phyloP scores from a whole-genome alignment of 2,888 invertebrate genomes.

The Paralinhomoeus sp. region DNA sequence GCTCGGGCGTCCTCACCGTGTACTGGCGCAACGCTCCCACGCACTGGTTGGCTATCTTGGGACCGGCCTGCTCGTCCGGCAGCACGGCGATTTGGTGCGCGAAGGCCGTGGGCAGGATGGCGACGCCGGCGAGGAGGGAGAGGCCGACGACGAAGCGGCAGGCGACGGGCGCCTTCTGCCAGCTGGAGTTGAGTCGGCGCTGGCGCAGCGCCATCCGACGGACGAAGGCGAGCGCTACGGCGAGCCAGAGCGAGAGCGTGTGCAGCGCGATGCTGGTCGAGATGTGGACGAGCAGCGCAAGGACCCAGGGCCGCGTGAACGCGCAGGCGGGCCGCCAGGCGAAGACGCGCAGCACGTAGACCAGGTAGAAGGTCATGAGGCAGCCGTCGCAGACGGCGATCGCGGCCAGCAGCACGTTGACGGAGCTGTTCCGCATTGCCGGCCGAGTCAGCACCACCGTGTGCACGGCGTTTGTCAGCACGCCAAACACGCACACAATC shows the following conservation, averaged over 20 bases:
- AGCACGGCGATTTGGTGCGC: slow-evolving; percentile 14
- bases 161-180: slow-evolving; percentile 17
- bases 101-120: slow-evolving; percentile 17
- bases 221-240: slow-evolving; percentile 21
- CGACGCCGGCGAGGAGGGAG: slow-evolving; percentile 13
- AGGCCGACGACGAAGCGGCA: slow-evolving; percentile 14
- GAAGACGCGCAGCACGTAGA: slow-evolving; percentile 13
- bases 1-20: slow-evolving; percentile 4
- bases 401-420: neutral
- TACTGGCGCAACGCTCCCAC: neutral
- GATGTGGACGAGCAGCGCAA: slow-evolving; percentile 17
- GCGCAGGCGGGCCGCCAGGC: no score
- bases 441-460: slow-evolving; percentile 18
- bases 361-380: slow-evolving; percentile 18
- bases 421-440: slow-evolving; percentile 7
- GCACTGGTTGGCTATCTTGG: no score
- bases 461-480: slow-evolving; percentile 18
- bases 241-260: slow-evolving; percentile 19
- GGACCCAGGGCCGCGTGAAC: slow-evolving; percentile 11
- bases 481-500: slow-evolving; percentile 18
- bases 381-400: slow-evolving; percentile 3
- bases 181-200: slow-evolving; percentile 12
- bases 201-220: slow-evolving; percentile 19
- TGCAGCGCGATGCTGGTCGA: slow-evolving; percentile 18
- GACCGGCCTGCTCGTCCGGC: no score